A percentile compares a stretch with the other conserved stretches of the same genome.
Conservation (phyloP, 2,113 vertebrate species). For the Dicentrarchus labrax region DNA sequence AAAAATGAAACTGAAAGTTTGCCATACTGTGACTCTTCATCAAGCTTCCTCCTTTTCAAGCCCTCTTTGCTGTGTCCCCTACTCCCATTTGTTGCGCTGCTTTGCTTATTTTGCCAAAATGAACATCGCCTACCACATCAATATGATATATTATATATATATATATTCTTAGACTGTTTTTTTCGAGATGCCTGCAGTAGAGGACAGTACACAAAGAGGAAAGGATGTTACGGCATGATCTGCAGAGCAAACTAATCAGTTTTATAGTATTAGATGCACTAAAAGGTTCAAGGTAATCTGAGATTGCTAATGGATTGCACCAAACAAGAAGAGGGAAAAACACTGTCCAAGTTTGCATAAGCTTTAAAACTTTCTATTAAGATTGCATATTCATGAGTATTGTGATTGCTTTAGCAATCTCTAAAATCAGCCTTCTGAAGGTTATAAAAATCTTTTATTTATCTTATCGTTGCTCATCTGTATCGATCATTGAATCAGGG, state of each 20-base stretch:
- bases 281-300: slow-evolving; percentile 64
- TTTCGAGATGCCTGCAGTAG: slow-evolving; percentile 29
- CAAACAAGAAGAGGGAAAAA: background rate
- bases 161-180: slow-evolving; percentile 8
- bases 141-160: slow-evolving; percentile 16
- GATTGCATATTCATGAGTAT: slow-evolving; percentile 63
- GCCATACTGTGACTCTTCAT: slow-evolving; percentile 35
- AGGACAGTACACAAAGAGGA: slow-evolving; percentile 21
- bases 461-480: slow-evolving; percentile 69
- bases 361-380: slow-evolving; percentile 54
- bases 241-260: slow-evolving; percentile 31
- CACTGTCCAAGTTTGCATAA: slow-evolving; percentile 41
- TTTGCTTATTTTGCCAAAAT: slow-evolving; percentile 18
- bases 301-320: slow-evolving; percentile 34
- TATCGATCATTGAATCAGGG: slow-evolving; percentile 62
- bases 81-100: slow-evolving; percentile 8
- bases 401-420: slow-evolving; percentile 53
- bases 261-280: slow-evolving; percentile 46
- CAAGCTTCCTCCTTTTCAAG: slow-evolving; percentile 3
- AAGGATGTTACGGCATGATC: background rate
- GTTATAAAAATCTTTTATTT: slow-evolving; percentile 61
- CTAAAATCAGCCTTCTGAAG: slow-evolving; percentile 63
- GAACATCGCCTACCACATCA: background rate
- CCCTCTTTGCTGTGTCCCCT: slow-evolving; percentile 1
- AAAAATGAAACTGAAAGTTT: slow-evolving; percentile 46